A percentile compares a stretch with the other conserved stretches of the same genome.
phyloP scores from a whole-genome alignment of 1,140 invertebrate species.

The Rhyzopertha dominica region DNA sequence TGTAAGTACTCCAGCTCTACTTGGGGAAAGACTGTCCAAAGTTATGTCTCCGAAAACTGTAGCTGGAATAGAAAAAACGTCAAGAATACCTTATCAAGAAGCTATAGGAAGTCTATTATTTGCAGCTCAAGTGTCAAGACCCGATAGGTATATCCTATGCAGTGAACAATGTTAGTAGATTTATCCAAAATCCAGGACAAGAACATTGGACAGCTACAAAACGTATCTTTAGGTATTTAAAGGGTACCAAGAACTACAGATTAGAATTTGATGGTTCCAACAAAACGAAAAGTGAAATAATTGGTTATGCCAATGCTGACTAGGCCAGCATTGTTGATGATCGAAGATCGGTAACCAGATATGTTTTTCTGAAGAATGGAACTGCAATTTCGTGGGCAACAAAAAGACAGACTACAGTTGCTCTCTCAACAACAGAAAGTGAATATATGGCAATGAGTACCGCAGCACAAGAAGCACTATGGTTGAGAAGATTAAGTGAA shows the following conservation, averaged over 20 bases:
- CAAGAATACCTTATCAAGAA: slow-evolving; percentile 37
- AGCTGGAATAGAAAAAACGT: no score
- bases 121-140: slow-evolving; percentile 26
- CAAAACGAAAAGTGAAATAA: slow-evolving; percentile 13
- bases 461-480: slow-evolving; percentile 19
- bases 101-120: slow-evolving; percentile 34
- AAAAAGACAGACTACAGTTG: slow-evolving; percentile 38
- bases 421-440: slow-evolving; percentile 43
- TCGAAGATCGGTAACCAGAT: slow-evolving; percentile 37
- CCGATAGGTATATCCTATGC: slow-evolving; percentile 31
- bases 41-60: no score
- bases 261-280: slow-evolving; percentile 25
- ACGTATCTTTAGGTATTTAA: slow-evolving; percentile 43
- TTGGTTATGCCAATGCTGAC: slow-evolving; percentile 44
- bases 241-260: slow-evolving; percentile 33
- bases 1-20: no score
- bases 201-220: slow-evolving; percentile 40
- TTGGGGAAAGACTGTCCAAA: no score
- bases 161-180: slow-evolving; percentile 31
- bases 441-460: slow-evolving; percentile 41
- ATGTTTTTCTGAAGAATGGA: slow-evolving; percentile 36
- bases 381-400: slow-evolving; percentile 38
- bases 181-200: slow-evolving; percentile 23
- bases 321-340: slow-evolving; percentile 37
- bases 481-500: slow-evolving; percentile 24